Conservation (phyloP, 2,888 invertebrate species). For the Scaptomyza reducta region DNA sequence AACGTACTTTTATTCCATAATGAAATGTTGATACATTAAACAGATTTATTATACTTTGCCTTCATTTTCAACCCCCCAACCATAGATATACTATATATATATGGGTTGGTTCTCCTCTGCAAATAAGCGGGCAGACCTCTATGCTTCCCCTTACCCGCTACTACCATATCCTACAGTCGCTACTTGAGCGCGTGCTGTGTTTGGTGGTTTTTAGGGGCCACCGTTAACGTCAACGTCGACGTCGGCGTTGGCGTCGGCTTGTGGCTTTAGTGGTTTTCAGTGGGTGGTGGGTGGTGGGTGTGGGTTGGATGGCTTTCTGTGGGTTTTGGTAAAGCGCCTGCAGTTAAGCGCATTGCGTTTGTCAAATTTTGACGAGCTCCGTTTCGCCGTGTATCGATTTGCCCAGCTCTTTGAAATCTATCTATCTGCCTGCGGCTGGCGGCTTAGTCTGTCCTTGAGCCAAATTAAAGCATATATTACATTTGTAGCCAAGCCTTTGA, state of each 20-base stretch:
- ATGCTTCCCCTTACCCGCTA: neutral
- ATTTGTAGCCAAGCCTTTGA: conserved; percentile 75
- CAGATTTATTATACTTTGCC: conserved; percentile 70
- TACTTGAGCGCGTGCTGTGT: conserved; percentile 55
- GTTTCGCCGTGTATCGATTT: conserved; percentile 53
- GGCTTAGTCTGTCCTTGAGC: conserved; percentile 52
- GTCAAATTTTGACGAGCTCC: conserved; percentile 63
- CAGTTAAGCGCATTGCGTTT: conserved; percentile 74
- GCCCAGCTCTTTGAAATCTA: conserved; percentile 57
- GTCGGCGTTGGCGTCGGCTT: neutral
- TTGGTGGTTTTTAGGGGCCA: conserved; percentile 39
- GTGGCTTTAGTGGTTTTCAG: conserved; percentile 38
- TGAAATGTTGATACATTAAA: conserved; percentile 73
- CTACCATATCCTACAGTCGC: neutral
- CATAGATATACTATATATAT: conserved; percentile 5
- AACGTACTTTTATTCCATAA: conserved; percentile 44
- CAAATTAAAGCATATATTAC: conserved; percentile 67
- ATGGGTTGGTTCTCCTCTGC: conserved; percentile 7
- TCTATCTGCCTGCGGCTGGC: conserved; percentile 34
- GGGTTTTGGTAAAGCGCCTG: conserved; percentile 49
- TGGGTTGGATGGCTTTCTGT: conserved; percentile 8
- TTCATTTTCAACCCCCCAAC: conserved; percentile 21
- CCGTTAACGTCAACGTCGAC: neutral
- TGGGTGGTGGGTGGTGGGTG: conserved; percentile 5
- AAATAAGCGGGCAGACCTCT: neutral